Percentiles rank a stretch among this genome's conserved stretches.
These are phyloP conservation scores for Cephalophus harveyi DNA, from an alignment of 2,113 vertebrate genomes.

Conservation along the genomic window DNA sequence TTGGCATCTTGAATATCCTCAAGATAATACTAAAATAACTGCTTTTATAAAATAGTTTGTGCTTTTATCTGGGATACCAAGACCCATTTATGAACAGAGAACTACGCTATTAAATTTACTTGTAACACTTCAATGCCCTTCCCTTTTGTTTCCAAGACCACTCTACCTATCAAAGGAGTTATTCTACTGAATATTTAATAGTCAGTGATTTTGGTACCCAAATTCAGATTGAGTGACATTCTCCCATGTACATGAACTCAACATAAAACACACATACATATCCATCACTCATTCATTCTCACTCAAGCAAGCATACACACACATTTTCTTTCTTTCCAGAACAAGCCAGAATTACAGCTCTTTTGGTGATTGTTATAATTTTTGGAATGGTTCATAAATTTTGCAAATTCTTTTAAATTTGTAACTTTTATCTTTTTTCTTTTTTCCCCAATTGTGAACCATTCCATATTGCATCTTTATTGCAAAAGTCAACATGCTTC, in stretches of 20 bases:
- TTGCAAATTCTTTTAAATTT: slow-evolving; percentile 81
- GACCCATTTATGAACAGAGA: not conserved
- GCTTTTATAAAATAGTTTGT: slow-evolving; percentile 40
- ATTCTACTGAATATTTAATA: not conserved
- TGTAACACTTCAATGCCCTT: not conserved
- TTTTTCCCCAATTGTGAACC: slow-evolving; percentile 81
- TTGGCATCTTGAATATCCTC: not conserved
- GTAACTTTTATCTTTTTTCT: slow-evolving; percentile 69
- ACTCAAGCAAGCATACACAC: slow-evolving; percentile 27
- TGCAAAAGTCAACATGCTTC: slow-evolving; percentile 99
- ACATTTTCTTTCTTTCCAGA: slow-evolving; percentile 35
- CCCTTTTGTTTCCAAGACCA: not conserved
- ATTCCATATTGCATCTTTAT: slow-evolving; percentile 95
- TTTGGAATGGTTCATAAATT: slow-evolving; percentile 89
- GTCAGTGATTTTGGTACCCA: not conserved
- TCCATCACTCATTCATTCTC: not conserved
- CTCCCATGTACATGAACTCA: not conserved
- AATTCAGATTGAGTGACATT: not conserved
- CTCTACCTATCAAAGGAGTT: not conserved
- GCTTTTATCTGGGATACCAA: slow-evolving; percentile 18
- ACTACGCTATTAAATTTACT: slow-evolving; percentile 6
- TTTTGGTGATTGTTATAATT: slow-evolving; percentile 83
- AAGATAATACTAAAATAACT: not conserved
- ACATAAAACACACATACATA: not conserved
- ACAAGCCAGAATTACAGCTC: slow-evolving; percentile 82